Base-by-base conservation (phyloP, 2,113 vertebrate species). In the Cavia aperea region DNA sequence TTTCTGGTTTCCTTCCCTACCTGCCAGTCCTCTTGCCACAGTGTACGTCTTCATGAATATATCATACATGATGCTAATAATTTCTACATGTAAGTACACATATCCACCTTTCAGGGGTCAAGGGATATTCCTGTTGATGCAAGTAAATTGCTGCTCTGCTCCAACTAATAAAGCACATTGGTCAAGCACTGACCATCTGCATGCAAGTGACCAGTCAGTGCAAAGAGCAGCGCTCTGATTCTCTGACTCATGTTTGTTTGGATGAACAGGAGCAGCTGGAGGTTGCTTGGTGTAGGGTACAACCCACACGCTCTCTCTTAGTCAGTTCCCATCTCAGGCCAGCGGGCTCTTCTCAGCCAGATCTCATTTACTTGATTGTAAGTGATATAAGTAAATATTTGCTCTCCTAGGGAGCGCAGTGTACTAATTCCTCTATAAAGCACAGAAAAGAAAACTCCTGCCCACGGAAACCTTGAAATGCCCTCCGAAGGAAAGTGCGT, bases 311-410 rank as follows among this genome's bases (percentile, higher is more conserved):
- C 60, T 33, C 81, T 21, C 68, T 24, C 81, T 54, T 5, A 82
- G 81, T 4, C 82, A 92, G 73, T 77, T 75, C 83, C 93, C 46
- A 79, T 9, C 62, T 26, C 62, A 82, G 15, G 87, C 21, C 11
- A 26, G 87, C 54, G 58, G 0, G 10, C 70, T n/a, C 81, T 18
- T 33, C 70, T 54, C 8, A 84, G 81, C 5, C 89, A 94, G 66
- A 78, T 75, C 82, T 93, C 54, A 86, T 9, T 84, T 63, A 7
- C 65, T 54, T 58, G 21, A 19, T 33, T 56, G 2, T 58, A 86
- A 88, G 54, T 60, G 23, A 43, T 31, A n/a, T 70, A n/a, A 70
- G 16, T n/a, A 95, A 92, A 86, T 86, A 75, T 90, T 90, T 92
- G 36, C 68, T 88, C 81, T 86, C 49, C 75, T 1, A 21, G 43